phyloP scores from a whole-genome alignment of 2,888 invertebrate species.

The Xylota segnis region DNA sequence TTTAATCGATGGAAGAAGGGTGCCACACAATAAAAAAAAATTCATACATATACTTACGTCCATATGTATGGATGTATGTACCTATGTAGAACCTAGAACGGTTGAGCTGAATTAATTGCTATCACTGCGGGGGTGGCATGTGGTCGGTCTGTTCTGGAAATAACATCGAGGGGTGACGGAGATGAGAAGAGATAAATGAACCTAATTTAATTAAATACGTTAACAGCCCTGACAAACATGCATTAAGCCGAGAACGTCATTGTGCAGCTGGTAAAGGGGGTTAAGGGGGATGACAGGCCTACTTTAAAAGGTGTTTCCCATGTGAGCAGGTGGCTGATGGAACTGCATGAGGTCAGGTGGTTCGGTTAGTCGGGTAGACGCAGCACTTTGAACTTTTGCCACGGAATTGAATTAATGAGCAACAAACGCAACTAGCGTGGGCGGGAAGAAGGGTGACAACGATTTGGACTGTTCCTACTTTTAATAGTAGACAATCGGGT shows the following conservation, averaged over 20 bases:
- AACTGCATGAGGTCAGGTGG: not conserved
- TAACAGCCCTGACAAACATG: slow-evolving; percentile 50
- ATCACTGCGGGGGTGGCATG: slow-evolving; percentile 36
- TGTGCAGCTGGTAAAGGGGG: not conserved
- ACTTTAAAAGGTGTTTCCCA: not conserved
- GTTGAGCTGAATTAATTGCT: slow-evolving; percentile 52
- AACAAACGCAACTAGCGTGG: slow-evolving; percentile 6
- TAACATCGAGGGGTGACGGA: slow-evolving; percentile 6
- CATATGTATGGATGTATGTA: too few species aligned
- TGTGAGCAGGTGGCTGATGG: slow-evolving; percentile 1
- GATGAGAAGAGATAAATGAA: slow-evolving; percentile 50
- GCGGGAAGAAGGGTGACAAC: not conserved
- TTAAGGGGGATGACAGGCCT: not conserved
- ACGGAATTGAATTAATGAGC: slow-evolving; percentile 60
- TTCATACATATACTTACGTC: too few species aligned
- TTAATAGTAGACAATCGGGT: slow-evolving; percentile 39
- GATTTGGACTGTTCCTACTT: not conserved
- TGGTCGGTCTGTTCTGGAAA: slow-evolving; percentile 20
- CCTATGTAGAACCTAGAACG: slow-evolving; percentile 8
- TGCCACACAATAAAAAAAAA: slow-evolving; percentile 16
- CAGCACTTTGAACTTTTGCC: slow-evolving; percentile 56
- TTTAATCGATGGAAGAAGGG: slow-evolving; percentile 43
- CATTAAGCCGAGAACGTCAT: slow-evolving; percentile 45
- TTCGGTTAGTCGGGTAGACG: slow-evolving; percentile 10
- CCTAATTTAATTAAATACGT: slow-evolving; percentile 66